Base-by-base conservation (phyloP, 64 coral and sea anemone species). In the Pocillopora verrucosa region DNA sequence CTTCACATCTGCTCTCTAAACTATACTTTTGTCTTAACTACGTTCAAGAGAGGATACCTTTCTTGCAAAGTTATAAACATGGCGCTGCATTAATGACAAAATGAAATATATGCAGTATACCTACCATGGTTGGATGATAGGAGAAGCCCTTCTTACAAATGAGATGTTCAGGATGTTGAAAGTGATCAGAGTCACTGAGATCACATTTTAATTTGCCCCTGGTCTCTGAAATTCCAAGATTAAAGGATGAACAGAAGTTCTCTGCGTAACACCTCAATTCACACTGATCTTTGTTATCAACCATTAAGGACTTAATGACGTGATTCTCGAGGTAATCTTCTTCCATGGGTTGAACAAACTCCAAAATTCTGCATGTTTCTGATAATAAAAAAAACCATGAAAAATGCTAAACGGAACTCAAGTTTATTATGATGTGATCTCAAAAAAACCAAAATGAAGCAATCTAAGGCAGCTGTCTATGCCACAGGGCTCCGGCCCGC, bases 181-280 rank as follows among this genome's bases (percentile, higher is more conserved):
- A 77, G 56, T 77, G 75, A 77, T 77, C 75, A 10, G 75, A 77
- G 75, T 77, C 38, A 56, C 75, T 77, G 34, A 77, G 75, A 19
- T 77, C 75, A 77, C 75, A 77, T 45, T 45, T 45, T 3, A 45
- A 45, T 45, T 45, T 45, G 2, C 41, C 41, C 6, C 41, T 45
- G 41, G 41, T 45, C 75, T 19, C 19, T 41, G 6, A 16, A 1
- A 20, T 9, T 77, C 75, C 75, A 56, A 77, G 75, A 56, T 77
- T 77, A 16, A 56, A 77, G 5, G 75, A 77, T 77, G 19, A 56
- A 19, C 75, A 77, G 10, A 2, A 10, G 34, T 22, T 5, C 9
- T 77, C 36, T 19, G 56, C 35, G 19, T 77, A 77, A 77, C 75
- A 77, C 38, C 56, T 36, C 16, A 77, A 4, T 11, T 77, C 37